Conservation (phyloP, 2,797 vertebrate species). For the Acestrorhynchus altus region DNA sequence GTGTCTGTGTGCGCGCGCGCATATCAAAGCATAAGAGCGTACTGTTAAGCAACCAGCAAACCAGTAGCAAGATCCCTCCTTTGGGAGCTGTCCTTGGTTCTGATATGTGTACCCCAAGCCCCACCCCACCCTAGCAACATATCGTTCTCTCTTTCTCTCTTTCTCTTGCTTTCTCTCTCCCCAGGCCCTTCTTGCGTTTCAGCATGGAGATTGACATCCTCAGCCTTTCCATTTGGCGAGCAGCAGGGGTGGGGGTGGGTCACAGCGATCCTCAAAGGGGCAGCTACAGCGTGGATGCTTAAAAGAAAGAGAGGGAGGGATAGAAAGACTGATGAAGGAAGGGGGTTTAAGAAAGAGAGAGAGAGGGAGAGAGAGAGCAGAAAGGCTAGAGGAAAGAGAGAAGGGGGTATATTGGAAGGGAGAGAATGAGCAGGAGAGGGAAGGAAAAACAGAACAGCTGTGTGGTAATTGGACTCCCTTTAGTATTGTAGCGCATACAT, state of each 20-base stretch:
- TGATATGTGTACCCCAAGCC: constrained; percentile 66
- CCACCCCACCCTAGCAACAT: constrained; percentile 6
- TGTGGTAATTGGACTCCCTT: constrained; percentile 81
- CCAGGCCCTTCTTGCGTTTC: constrained; percentile 9
- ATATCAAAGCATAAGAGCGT: constrained; percentile 58
- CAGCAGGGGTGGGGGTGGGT: constrained; percentile 59
- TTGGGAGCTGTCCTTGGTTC: constrained; percentile 80
- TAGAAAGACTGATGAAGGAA: constrained; percentile 50
- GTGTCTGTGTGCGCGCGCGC: constrained; percentile 20
- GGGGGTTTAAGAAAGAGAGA: constrained; percentile 25
- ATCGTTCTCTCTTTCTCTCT: not conserved
- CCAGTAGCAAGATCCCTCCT: constrained; percentile 61
- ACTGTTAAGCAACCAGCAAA: constrained; percentile 73
- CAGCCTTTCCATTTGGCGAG: constrained; percentile 67
- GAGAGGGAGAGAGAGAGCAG: constrained; percentile 22
- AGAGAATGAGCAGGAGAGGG: constrained; percentile 56
- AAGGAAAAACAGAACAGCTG: constrained; percentile 79
- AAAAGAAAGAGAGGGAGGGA: not conserved
- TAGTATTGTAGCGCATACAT: constrained; percentile 81
- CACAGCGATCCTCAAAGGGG: constrained; percentile 68
- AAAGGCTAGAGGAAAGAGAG: constrained; percentile 48
- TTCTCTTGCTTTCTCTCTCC: constrained; percentile 21
- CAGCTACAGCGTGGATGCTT: constrained; percentile 67
- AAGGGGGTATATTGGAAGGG: constrained; percentile 51
- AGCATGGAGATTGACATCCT: constrained; percentile 73